A percentile compares a stretch with the other conserved stretches of the same genome.
Evolutionary conservation across 2,888 invertebrate species (phyloP).

Genomic region (Oxytorus armatus): DNA sequence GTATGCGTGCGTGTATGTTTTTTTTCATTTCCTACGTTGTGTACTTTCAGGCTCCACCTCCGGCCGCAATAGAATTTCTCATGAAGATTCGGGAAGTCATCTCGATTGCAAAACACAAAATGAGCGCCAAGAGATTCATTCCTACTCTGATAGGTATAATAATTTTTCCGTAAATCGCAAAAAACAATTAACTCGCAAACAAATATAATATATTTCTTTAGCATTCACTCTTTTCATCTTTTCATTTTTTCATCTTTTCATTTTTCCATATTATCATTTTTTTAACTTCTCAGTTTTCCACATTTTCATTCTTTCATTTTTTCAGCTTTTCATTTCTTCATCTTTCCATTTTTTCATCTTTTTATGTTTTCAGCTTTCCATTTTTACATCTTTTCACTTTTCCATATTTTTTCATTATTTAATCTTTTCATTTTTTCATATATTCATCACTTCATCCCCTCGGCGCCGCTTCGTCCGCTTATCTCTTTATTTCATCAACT

Average conservation of each 20-base stretch:
- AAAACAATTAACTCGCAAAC: background rate
- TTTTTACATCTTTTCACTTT: no score
- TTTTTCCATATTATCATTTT: background rate
- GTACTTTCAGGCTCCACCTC: constrained; percentile 92
- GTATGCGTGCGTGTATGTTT: background rate
- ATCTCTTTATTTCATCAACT: no score
- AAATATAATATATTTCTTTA: background rate
- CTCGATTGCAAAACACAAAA: constrained; percentile 94
- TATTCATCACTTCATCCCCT: no score
- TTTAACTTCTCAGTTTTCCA: no score
- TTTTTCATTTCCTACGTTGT: constrained; percentile 15
- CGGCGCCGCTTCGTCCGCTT: no score
- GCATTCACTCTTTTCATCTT: background rate
- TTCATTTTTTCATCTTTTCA: background rate
- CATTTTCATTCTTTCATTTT: background rate
- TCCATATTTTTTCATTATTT: no score
- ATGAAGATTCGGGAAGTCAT: constrained; percentile 96
- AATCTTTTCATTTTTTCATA: no score
- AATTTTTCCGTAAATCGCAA: background rate
- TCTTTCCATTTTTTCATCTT: background rate
- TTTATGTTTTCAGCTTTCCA: background rate
- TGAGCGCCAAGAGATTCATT: constrained; percentile 92
- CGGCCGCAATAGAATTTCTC: constrained; percentile 95
- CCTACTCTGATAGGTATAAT: constrained; percentile 88
- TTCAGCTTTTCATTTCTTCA: background rate